Base-by-base conservation (phyloP, 2,888 invertebrate species). In the Mallateleia sp. region DNA sequence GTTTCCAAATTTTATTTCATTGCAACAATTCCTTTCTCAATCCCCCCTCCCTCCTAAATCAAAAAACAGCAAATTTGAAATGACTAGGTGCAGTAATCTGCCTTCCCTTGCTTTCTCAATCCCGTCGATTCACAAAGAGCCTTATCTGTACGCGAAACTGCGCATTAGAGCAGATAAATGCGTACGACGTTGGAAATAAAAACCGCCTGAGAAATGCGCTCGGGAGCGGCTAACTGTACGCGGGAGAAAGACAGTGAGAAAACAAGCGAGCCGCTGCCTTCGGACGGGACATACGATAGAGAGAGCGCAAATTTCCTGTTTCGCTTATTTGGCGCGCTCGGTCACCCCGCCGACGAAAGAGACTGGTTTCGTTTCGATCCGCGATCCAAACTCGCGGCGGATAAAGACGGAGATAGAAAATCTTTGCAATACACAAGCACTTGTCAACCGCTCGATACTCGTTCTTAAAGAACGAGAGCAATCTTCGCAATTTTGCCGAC, bases 301-400 rank as follows among this genome's bases (percentile, higher is more conserved):
- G 84, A 85, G 79, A 80, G 78, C 78, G 56, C 56, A 74, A 72
- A 75, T 85, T 85, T 85, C 79, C 79, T 80, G 85, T 85, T 85
- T 85, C 79, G 64, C 79, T 85, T 85, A 75, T 79, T 85, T 79
- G 79, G 78, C 24, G 84, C 66, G 78, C 84, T 60, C 79, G 72
- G 85, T 69, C 79, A 79, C 66, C 67, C 60, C 79, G 62, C 85
- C 85, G 58, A 84, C 79, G 85, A 85, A 85, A 85, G 62, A 62
- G 85, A 79, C 85, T 74, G 79, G 85, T 79, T 85, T 79, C 71
- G 52, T 85, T 79, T 79, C 79, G 60, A 79, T 74, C 78, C 66
- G n/a, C 24, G 64, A 64, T 60, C 32, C 47, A 56, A 81, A 20
- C 28, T 38, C 80, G 58, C 62, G 14, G 66, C 28, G 28, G 72